Base-by-base conservation (phyloP, 2,888 invertebrate species). In the Orthosia incerta region DNA sequence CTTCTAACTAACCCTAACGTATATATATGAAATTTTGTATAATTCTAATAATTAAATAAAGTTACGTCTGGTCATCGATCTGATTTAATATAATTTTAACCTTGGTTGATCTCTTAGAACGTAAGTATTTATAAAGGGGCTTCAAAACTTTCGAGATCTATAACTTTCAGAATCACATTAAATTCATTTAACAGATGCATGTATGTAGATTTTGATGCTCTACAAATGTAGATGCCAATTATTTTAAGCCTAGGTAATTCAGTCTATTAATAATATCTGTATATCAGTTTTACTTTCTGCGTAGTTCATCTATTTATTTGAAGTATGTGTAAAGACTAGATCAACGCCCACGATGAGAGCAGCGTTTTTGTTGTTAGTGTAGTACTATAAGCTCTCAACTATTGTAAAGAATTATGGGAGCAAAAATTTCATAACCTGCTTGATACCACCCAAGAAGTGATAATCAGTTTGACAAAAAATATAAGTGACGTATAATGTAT, bases 161-260 rank as follows among this genome's bases (percentile, higher is more conserved):
- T 50, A 56, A 56, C 5, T 26, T 31, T 20, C 46, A 23, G 46
- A 7, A 20, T 1, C 7, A 60, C 15, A 31, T 18, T 3, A 62
- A 51, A 71, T 23, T 9, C 12, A 51, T 70, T 53, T 31, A 59
- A 31, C 20, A 45, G 15, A 39, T 1, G 9, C 39, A 9, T 39
- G 9, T 39, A 39, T 39, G 1, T 1, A 1, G 39, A 64, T 55
- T 59, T 63, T 16, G 23, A 39, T 60, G 46, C n/a, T 46, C 18
- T 20, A 53, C 53, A 16, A 80, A 48, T 53, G 23, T 59, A 67
- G 53, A 59, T 18, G 13, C 46, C 57, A 57, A 59, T 59, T 60
- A 76, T 76, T 68, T 68, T 50, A 39, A 68, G 46, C 48, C 45
- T 61, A 76, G 46, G 13, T n/a, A 48, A 50, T 81, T 53, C 48